These are phyloP conservation scores for Hypotaenidia okinawae DNA, from an alignment of 2,797 vertebrate species.

Conservation along the genomic window DNA sequence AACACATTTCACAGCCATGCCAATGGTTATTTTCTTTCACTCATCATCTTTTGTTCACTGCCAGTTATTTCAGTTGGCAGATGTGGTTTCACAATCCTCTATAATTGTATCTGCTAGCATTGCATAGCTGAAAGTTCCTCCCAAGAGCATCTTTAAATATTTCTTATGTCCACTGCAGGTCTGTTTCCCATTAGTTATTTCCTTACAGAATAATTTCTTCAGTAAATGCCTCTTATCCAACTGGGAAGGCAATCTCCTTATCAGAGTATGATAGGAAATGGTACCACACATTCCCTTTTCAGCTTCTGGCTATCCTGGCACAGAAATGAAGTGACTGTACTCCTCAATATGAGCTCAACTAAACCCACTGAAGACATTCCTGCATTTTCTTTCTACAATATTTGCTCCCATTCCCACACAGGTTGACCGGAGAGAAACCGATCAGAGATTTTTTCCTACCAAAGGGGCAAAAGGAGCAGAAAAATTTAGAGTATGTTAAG, in stretches of 20 bases:
- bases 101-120: slow-evolving; percentile 52
- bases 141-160: slow-evolving; percentile 50
- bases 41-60: slow-evolving; percentile 65
- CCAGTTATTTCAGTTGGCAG: slow-evolving; percentile 68
- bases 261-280: not conserved
- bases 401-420: not conserved
- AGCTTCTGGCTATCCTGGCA: not conserved
- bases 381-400: not conserved
- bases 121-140: slow-evolving; percentile 50
- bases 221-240: slow-evolving; percentile 34
- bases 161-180: slow-evolving; percentile 56
- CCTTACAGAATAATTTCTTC: slow-evolving; percentile 60
- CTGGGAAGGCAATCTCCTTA: slow-evolving; percentile 31
- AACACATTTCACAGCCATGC: slow-evolving; percentile 56
- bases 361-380: not conserved
- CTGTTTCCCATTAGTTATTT: slow-evolving; percentile 63
- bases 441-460: not conserved
- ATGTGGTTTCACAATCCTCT: slow-evolving; percentile 60
- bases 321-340: slow-evolving; percentile 17
- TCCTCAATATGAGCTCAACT: not conserved
- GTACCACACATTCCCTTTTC: not conserved
- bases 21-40: slow-evolving; percentile 68
- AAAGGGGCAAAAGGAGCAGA: not conserved
- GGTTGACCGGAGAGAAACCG: not conserved
- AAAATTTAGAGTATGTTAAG: not conserved